phyloP scores from a whole-genome alignment of 1,140 invertebrate species.

The Luehdorfia chinensis region DNA sequence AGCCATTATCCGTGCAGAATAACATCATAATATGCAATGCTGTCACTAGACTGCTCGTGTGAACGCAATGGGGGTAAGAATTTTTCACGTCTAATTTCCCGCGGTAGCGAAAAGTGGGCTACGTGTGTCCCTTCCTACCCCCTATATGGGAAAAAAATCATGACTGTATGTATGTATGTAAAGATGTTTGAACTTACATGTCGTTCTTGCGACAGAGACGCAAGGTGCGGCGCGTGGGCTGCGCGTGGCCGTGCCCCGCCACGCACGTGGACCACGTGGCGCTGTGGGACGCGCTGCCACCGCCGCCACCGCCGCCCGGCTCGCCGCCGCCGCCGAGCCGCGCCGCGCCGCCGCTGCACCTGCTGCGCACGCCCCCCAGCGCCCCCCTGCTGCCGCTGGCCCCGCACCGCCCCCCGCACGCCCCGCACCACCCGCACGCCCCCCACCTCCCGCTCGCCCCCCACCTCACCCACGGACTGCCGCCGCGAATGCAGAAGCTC shows the following conservation, averaged over 20 bases:
- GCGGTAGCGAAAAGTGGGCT: no score
- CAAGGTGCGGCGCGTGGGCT: constrained; percentile 40
- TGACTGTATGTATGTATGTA: no score
- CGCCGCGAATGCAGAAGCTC: constrained; percentile 14
- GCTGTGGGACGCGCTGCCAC: constrained; percentile 65
- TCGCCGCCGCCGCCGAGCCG: constrained; percentile 31
- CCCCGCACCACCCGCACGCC: background rate
- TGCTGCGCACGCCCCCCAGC: constrained; percentile 4
- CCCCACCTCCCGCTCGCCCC: background rate
- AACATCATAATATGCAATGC: no score
- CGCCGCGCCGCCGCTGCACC: constrained; percentile 13
- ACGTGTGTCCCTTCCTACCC: no score
- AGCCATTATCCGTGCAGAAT: no score
- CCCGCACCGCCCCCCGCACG: background rate
- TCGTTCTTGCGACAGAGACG: no score
- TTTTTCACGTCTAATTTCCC: no score
- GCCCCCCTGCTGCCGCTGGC: background rate
- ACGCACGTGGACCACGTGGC: constrained; percentile 61
- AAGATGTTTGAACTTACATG: no score
- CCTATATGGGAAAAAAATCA: no score
- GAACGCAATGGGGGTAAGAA: no score
- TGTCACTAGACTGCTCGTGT: no score
- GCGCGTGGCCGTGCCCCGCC: constrained; percentile 60
- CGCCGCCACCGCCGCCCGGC: constrained; percentile 53
- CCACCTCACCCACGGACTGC: background rate